Conservation (phyloP, 2,113 vertebrate genomes). For the Balaenoptera acutorostrata region DNA sequence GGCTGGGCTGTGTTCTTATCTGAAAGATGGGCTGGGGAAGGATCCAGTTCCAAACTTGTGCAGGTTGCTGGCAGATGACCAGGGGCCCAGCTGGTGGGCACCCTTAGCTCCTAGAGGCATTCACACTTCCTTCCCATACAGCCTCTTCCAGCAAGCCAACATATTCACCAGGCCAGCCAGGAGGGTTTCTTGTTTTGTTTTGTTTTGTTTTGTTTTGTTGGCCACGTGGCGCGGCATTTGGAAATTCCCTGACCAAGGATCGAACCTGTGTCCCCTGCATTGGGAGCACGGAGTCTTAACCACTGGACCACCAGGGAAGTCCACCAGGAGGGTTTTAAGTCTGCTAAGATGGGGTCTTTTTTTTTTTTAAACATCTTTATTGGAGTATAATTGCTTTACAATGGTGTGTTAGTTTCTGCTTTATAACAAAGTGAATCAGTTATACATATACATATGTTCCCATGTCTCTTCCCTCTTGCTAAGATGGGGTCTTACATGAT, state of each 20-base stretch:
- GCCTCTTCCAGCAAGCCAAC: neutral
- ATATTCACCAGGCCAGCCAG: neutral
- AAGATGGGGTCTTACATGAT: neutral
- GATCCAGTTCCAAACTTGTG: neutral
- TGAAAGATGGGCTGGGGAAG: neutral
- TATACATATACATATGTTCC: too few relatives aligned
- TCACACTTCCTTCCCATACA: fast-evolving
- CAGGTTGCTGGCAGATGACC: neutral
- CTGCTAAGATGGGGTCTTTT: neutral
- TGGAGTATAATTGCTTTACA: too few relatives aligned
- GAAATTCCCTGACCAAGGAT: too few relatives aligned
- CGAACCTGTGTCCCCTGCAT: too few relatives aligned
- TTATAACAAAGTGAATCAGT: too few relatives aligned
- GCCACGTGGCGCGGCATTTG: fast-evolving
- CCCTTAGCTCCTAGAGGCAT: neutral
- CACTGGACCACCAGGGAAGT: neutral
- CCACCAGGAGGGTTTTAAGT: neutral
- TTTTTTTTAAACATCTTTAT: too few relatives aligned
- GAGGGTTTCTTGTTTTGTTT: too few relatives aligned
- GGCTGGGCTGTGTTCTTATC: neutral
- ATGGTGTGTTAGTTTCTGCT: too few relatives aligned
- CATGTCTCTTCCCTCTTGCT: neutral
- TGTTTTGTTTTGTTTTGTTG: too few relatives aligned
- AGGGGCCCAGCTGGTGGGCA: neutral
- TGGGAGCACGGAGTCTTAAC: too few relatives aligned